These are phyloP conservation scores for Machaerirhynchus nigripectus DNA, from an alignment of 2,113 vertebrate species.

Conservation along the genomic window DNA sequence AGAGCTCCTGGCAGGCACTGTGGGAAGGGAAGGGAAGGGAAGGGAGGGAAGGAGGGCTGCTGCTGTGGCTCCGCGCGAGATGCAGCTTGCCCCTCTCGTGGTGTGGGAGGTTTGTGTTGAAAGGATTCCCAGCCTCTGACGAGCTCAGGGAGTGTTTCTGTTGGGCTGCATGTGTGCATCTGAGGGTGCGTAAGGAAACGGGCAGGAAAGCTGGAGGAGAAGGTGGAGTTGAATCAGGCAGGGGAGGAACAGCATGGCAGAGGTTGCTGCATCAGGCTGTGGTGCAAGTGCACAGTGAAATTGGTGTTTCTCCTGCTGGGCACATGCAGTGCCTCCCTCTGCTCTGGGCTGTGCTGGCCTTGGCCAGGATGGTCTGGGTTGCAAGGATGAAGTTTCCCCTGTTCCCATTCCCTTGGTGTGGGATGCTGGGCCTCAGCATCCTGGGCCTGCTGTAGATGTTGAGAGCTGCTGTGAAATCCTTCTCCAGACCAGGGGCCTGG, in stretches of 20 bases:
- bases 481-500: not conserved
- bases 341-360: not conserved
- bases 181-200: not conserved
- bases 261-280: not conserved
- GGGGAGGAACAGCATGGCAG: not conserved
- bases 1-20: not conserved
- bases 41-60: not conserved
- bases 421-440: not conserved
- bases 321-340: not conserved
- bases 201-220: not conserved
- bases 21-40: not conserved
- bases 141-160: not conserved
- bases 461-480: not conserved
- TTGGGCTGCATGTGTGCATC: rapidly evolving
- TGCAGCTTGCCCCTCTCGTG: not conserved
- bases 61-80: rapidly evolving
- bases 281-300: not conserved
- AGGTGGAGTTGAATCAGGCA: not conserved
- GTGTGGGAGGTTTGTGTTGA: not conserved
- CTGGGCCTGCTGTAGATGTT: not conserved
- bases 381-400: not conserved
- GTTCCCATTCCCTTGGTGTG: rapidly evolving
- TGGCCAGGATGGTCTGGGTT: not conserved
- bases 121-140: not conserved
- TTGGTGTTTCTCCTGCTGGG: not conserved